Evolutionary conservation across 2,797 vertebrate species (phyloP), one percentile per base, ranked within the genome.

Genomic region (Lagocephalus sceleratus): DNA sequence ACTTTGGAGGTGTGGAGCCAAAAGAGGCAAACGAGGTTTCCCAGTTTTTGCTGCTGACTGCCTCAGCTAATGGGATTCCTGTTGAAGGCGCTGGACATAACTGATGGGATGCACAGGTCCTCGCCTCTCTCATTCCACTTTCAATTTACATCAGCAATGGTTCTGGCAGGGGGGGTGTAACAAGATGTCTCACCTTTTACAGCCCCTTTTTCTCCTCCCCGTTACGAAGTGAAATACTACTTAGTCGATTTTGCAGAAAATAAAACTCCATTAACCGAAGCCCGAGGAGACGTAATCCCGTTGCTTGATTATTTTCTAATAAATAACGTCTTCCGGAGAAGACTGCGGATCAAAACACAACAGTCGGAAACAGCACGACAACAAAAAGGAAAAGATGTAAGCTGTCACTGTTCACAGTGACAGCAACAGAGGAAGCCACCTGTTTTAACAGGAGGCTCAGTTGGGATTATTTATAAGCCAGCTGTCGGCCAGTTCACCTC

Each of bases 61-160:
- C n/a, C n/a, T n/a, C n/a, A n/a, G n/a, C n/a, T n/a, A n/a, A 76
- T 66, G 32, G 54, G 58, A 55, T 72, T 76, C 63, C 45, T 54
- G 38, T 40, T 12, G 32, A 51, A 51, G 52, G 20, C 56, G 43
- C 44, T 35, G 9, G 38, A 64, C 58, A 66, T 73, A 45, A 48
- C 19, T 10, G n/a, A 46, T 29, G 19, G 54, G 15, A 41, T 9
- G 17, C 51, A 14, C 6, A 0, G 39, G 53, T 20, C 19, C 20
- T 3, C 49, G 19, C 9, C 49, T 66, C 32, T 0, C 35, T 73
- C 47, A 54, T 69, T 78, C 66, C 53, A 50, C 2, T 58, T 71
- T 62, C 51, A 51, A 56, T 75, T 75, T 74, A 60, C 53, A 60
- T 65, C 53, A 16, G 63, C 26, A 20, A n/a, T 47, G 38, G 32